Base-by-base conservation (phyloP, 2,888 invertebrate genomes). In the Mongoloraphidia duomilia region DNA sequence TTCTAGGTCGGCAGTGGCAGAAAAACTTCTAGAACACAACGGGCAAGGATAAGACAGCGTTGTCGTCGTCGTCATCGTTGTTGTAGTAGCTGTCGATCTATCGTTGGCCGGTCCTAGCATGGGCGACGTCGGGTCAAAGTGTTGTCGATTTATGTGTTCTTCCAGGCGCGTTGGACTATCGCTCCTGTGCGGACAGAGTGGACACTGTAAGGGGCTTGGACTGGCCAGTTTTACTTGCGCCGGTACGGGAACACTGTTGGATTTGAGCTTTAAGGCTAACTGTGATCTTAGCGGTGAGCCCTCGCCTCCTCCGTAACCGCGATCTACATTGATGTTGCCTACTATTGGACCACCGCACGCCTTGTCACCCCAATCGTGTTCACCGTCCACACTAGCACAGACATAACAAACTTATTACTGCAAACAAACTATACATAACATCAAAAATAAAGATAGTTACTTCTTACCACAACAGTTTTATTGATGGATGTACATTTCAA, bases 71-170 rank as follows among this genome's bases (percentile, higher is more conserved):
- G 53, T 63, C 54, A 68, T 50, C 59, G 2, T 62, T 58, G 56
- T 69, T 69, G 47, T 63, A 63, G 56, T 71, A 63, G 56, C 70
- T 71, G 13, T 66, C 62, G 49, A 66, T 68, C 48, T 46, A 38
- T 36, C 36, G 8, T 37, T 33, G 12, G 9, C 12, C 8, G 52
- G 49, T 10, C 63, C 68, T 56, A 81, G 66, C 52, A 82, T 82
- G 10, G 86, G 86, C 41, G 84, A 85, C 8, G 83, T 85, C 40
- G 84, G 70, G 65, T 87, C 86, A 68, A 89, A 87, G 65, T 88
- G 88, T 54, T 83, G 81, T 46, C 87, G 75, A 65, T 89, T 88
- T 62, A 88, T 83, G 65, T 89, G 89, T 64, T 87, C 86, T 62
- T 88, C 85, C 54, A 88, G 69, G 59, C 80, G 78, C 52, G 75